Evolutionary conservation across 30 jellyfish, hydroid and myxozoan genomes (phyloP).

Genomic region (Chrysaora quinquecirrha): DNA sequence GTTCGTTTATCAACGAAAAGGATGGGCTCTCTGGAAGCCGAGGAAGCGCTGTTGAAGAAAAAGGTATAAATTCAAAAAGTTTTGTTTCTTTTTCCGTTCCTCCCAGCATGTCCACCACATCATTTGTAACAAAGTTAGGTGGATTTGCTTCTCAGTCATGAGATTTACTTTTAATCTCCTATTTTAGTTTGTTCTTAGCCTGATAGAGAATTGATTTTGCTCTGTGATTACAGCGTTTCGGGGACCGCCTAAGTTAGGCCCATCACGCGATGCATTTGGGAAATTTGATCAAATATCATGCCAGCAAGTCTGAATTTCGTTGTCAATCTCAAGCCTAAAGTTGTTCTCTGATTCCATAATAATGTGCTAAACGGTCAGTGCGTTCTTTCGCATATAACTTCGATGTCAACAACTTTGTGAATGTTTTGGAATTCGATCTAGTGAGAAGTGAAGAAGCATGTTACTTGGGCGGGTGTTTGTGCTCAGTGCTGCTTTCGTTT

Average conservation of each 20-base stretch:
- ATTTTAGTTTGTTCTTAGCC: neutral
- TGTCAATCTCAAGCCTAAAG: too few relatives aligned
- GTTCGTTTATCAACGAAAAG: neutral
- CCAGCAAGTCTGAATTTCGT: neutral
- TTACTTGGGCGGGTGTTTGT: constrained; percentile 2
- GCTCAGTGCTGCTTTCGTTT: neutral
- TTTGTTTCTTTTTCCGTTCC: neutral
- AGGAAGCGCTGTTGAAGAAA: constrained; percentile 67
- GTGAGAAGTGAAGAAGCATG: neutral
- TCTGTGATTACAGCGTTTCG: neutral
- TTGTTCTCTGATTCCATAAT: too few relatives aligned
- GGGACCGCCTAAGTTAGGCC: neutral
- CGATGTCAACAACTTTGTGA: neutral
- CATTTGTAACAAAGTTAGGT: neutral
- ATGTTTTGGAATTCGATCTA: constrained; percentile 1
- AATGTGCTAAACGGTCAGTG: neutral
- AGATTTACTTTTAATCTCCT: constrained; percentile 1
- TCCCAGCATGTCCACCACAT: neutral
- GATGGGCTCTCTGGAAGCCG: constrained; percentile 76
- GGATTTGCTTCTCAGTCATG: constrained; percentile 1
- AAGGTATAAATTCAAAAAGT: constrained; percentile 48
- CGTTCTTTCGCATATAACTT: neutral
- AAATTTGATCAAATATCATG: too few relatives aligned
- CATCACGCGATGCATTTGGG: neutral
- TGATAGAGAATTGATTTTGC: neutral